These are phyloP conservation scores for Aphidius ervi DNA, from an alignment of 1,140 invertebrate species.

Conservation along the genomic window DNA sequence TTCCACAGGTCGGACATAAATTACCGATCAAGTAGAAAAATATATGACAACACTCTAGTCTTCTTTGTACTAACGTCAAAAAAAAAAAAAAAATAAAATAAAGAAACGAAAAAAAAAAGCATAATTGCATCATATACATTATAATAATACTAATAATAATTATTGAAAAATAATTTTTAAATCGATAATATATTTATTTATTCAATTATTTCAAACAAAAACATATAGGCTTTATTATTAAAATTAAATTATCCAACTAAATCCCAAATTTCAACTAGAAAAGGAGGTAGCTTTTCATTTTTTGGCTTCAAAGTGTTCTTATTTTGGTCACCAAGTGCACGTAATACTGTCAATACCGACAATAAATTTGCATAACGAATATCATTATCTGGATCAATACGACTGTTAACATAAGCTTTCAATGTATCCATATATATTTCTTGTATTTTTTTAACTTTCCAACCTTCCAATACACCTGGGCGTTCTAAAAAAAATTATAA, in stretches of 20 bases:
- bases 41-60: too few relatives aligned
- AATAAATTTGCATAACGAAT: slow-evolving; percentile 87
- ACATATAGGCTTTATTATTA: slow-evolving; percentile 18
- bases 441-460: slow-evolving; percentile 94
- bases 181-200: neutral
- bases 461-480: slow-evolving; percentile 79
- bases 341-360: slow-evolving; percentile 86
- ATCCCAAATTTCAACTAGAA: slow-evolving; percentile 95
- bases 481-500: slow-evolving; percentile 66
- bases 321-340: slow-evolving; percentile 93
- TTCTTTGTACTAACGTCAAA: too few relatives aligned
- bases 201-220: too few relatives aligned
- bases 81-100: too few relatives aligned
- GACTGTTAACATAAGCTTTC: slow-evolving; percentile 84
- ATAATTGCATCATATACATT: neutral
- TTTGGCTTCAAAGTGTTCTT: slow-evolving; percentile 92
- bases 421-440: slow-evolving; percentile 51
- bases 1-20: too few relatives aligned
- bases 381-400: slow-evolving; percentile 67
- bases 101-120: too few relatives aligned
- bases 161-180: too few relatives aligned
- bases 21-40: too few relatives aligned
- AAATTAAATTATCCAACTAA: slow-evolving; percentile 53
- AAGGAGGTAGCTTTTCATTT: slow-evolving; percentile 89
- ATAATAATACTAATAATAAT: too few relatives aligned